Evolutionary conservation across 2,888 invertebrate genomes (phyloP).

Genomic region (Hoplodrina blanda): DNA sequence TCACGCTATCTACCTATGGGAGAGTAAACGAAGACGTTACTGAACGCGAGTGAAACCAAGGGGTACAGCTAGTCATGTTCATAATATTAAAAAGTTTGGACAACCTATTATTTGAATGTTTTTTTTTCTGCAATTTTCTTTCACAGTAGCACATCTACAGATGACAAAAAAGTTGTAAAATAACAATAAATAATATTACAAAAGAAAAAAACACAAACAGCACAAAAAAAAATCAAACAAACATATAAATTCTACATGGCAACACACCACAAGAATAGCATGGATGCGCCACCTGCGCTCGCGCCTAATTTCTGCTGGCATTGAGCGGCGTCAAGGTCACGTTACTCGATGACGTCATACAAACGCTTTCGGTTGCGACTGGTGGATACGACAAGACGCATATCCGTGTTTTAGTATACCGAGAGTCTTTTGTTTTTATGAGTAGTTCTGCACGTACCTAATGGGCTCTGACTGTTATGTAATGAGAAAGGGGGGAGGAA

Average conservation of each 20-base stretch:
- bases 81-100: too few species aligned
- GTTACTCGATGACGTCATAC: conserved; percentile 82
- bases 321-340: conserved; percentile 86
- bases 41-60: too few species aligned
- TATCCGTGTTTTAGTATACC: conserved; percentile 65
- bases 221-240: conserved; percentile 11
- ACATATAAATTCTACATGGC: conserved; percentile 54
- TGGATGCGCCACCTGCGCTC: conserved; percentile 72
- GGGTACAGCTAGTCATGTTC: too few species aligned
- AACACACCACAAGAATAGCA: conserved; percentile 73
- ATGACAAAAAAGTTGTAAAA: too few species aligned
- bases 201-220: not conserved
- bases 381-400: conserved; percentile 69
- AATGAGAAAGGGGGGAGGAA: too few species aligned
- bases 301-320: conserved; percentile 85
- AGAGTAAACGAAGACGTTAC: too few species aligned
- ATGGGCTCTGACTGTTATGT: too few species aligned
- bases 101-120: too few species aligned
- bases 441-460: not conserved
- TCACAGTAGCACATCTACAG: too few species aligned
- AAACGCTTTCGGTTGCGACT: conserved; percentile 63
- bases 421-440: conserved; percentile 39
- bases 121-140: too few species aligned
- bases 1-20: too few species aligned
- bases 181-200: too few species aligned